Evolutionary conservation across 2,888 invertebrate species (phyloP), one percentile per base, ranked within the genome.

Genomic region (Camponotus fellah): DNA sequence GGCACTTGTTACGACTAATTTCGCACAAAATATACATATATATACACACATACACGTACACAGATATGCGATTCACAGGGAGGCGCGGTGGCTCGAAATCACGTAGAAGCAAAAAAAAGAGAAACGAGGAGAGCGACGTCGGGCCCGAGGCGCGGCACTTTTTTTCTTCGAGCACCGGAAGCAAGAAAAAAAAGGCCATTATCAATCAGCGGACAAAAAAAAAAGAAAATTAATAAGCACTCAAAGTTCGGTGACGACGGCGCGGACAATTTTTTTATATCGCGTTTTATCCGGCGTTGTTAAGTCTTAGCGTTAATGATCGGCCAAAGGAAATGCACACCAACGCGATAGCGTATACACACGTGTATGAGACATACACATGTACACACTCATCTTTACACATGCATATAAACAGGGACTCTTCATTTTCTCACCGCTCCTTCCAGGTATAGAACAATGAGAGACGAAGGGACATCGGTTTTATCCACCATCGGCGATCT

Each of bases 241-340:
- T 79, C 46, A 34, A 80, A 71, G 75, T 83, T 88, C 86, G 86
- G 80, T 83, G 71, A 71, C 43, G 66, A 87, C 75, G 74, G 89
- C 89, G 89, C 86, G 86, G 84, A 89, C 89, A 89, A 87, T 90
- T 90, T 87, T 90, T 90, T 90, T 90, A 87, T 88, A 90, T 89
- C 89, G 88, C 84, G 87, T 90, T 87, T 53, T 90, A 88, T 89
- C 82, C 71, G 80, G 87, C 84, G 85, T 90, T 88, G 90, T 90
- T 88, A 90, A 89, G 83, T 86, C 83, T 90, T 90, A 90, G 83
- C 83, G 77, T 90, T 89, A 88, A 86, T 82, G 86, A 87, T 84
- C 86, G 88, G 90, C 90, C 90, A 90, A 90, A 89, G 79, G 85
- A 84, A 86, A 85, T 87, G 88, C 87, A 90, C 87, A 90, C 85